Conservation (phyloP, 2,888 invertebrate genomes). For the Alviniconcha strummeri region DNA sequence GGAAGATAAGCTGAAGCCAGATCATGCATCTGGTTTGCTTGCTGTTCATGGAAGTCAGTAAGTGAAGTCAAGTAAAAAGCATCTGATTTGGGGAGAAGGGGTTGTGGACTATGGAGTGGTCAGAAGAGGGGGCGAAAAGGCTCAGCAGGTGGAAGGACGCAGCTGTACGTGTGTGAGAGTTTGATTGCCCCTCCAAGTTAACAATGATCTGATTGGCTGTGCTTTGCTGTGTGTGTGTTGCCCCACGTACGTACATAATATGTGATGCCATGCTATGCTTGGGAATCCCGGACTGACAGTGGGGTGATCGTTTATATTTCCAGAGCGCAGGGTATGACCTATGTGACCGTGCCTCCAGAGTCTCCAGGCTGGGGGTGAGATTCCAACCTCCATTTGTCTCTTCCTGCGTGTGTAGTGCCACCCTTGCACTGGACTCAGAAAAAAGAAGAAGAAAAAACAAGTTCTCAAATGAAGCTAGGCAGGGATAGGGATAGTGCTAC, state of each 20-base stretch:
- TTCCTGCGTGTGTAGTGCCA: neutral
- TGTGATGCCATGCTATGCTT: neutral
- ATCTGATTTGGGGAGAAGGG: no score
- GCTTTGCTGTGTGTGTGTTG: constrained; percentile 1
- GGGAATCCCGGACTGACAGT: constrained; percentile 25
- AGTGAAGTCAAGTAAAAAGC: no score
- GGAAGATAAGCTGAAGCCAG: no score
- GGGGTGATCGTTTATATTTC: constrained; percentile 31
- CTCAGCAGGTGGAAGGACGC: no score
- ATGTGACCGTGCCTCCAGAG: constrained; percentile 48
- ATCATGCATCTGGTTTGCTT: no score
- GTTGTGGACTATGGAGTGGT: neutral
- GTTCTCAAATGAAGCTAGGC: no score
- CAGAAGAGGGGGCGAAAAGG: neutral
- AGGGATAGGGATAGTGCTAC: no score
- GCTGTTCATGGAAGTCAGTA: no score
- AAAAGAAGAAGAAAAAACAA: neutral
- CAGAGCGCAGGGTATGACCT: constrained; percentile 41
- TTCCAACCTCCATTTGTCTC: neutral
- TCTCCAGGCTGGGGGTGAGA: constrained; percentile 49
- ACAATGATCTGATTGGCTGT: no score
- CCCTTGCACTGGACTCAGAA: neutral
- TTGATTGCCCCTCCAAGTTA: no score
- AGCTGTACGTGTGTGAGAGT: no score
- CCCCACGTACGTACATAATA: neutral